Evolutionary conservation across 2,113 vertebrate species (phyloP).

Genomic region (Rhegmatorhina hoffmannsi): DNA sequence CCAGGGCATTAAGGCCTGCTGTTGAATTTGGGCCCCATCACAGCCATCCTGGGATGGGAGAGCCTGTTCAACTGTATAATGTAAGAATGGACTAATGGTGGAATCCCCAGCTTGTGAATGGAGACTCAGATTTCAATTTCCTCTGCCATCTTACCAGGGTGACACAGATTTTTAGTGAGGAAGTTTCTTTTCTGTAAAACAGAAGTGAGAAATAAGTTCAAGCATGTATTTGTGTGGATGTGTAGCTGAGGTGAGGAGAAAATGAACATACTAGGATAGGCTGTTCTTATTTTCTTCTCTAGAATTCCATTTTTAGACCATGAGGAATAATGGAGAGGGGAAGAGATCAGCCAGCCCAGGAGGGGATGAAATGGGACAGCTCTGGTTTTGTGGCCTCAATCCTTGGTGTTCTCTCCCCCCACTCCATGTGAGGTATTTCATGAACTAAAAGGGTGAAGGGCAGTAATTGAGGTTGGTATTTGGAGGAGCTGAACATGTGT

Average conservation of each 20-base stretch:
- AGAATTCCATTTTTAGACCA: neutral
- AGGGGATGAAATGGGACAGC: neutral
- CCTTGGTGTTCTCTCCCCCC: neutral
- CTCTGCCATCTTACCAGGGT: neutral
- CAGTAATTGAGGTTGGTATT: neutral
- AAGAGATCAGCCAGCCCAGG: neutral
- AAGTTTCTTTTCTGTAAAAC: neutral
- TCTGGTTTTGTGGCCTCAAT: neutral
- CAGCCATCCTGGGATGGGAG: neutral
- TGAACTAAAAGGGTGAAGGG: neutral
- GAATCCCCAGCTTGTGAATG: neutral
- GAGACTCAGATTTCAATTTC: neutral
- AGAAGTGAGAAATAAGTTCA: neutral
- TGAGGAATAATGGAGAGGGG: neutral
- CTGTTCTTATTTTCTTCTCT: neutral
- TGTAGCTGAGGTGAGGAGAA: neutral
- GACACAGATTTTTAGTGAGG: neutral
- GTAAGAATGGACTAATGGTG: neutral
- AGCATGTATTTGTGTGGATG: neutral
- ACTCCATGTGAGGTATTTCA: neutral
- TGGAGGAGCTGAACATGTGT: neutral
- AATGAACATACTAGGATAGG: neutral
- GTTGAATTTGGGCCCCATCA: rapidly evolving
- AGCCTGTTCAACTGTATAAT: neutral
- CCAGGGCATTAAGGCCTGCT: neutral